Evolutionary conservation across 37 sponge, comb jelly and placozoan genomes (phyloP), one percentile per base, ranked within the genome.

Genomic region (Hexactinellida sp.): DNA sequence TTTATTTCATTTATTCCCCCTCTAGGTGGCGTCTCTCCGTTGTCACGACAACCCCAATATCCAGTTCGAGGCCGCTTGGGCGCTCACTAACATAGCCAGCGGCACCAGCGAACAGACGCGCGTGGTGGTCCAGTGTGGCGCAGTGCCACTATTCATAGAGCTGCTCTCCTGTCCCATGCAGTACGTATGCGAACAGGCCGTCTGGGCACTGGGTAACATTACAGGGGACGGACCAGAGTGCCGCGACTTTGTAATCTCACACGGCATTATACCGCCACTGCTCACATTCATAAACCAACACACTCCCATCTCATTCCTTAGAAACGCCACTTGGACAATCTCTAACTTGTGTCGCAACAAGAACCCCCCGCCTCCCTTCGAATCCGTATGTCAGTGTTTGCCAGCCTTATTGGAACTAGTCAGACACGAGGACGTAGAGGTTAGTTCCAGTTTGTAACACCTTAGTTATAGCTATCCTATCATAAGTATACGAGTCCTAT

Each of bases 31-130:
- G 5, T 63, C 76, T 21, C 76, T 63, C 32, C 76, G 76, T 63
- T 63, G 76, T n/a, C 76, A 63, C 13, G 76, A 63, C 76, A 96
- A 95, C 54, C 88, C 94, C 28, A 84, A 86, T 38, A 85, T 96
- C 0, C 94, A 96, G 88, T 96, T 93, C 90, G 97, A 96, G 54
- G 93, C 97, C 52, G 93, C 94, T 1, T 96, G 97, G 97, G 95
- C 95, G 0, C 89, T 96, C 0, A 96, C 97, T n/a, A 96, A 96
- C 82, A 96, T 96, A 28, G 97, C 97, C 19, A 92, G 93, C 0
- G 97, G 97, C 28, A 96, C 89, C 52, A 92, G 93, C 19, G 91
- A 92, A 51, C 97, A 96, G 87, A 96, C 97, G 1, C 47, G 63
- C 30, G 89, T 88, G 24, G 95, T 96, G 51, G 94, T 96, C 1